These are phyloP conservation scores for Dyspetes luteomarginatus DNA, from an alignment of 2,888 invertebrate genomes.

Conservation along the genomic window DNA sequence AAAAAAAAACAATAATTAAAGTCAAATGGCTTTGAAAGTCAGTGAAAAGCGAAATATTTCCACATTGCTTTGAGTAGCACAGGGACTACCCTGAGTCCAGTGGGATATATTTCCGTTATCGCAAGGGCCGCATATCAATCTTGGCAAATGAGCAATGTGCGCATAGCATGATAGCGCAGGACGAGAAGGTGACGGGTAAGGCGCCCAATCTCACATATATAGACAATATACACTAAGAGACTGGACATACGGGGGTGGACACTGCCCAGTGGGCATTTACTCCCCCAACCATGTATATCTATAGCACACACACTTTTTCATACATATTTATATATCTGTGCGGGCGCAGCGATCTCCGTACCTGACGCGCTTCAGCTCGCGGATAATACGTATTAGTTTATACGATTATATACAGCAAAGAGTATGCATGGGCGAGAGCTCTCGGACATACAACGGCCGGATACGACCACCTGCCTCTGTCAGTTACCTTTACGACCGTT, in stretches of 20 bases:
- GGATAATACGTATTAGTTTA: conserved; percentile 59
- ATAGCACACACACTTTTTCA: conserved; percentile 44
- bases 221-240: conserved; percentile 8
- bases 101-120: conserved; percentile 69
- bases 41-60: conserved; percentile 9
- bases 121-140: conserved; percentile 74
- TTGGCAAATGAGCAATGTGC: conserved; percentile 81
- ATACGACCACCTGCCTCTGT: conserved; percentile 80
- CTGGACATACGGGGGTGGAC: conserved; percentile 77
- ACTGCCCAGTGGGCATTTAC: conserved; percentile 76
- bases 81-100: conserved; percentile 17
- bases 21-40: background rate
- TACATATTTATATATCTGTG: conserved; percentile 67
- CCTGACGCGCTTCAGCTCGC: conserved; percentile 59
- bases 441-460: conserved; percentile 77
- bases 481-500: conserved; percentile 72
- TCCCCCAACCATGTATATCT: conserved; percentile 1
- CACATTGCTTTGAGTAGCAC: background rate
- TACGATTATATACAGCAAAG: conserved; percentile 33
- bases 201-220: conserved; percentile 38
- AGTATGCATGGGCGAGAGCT: conserved; percentile 37
- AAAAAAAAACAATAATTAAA: too few species aligned
- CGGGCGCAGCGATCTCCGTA: conserved; percentile 63
- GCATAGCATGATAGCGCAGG: conserved; percentile 59
- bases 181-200: conserved; percentile 68